These are phyloP conservation scores for Choristoneura fumiferana DNA, from an alignment of 1,140 invertebrate species.

Conservation along the genomic window DNA sequence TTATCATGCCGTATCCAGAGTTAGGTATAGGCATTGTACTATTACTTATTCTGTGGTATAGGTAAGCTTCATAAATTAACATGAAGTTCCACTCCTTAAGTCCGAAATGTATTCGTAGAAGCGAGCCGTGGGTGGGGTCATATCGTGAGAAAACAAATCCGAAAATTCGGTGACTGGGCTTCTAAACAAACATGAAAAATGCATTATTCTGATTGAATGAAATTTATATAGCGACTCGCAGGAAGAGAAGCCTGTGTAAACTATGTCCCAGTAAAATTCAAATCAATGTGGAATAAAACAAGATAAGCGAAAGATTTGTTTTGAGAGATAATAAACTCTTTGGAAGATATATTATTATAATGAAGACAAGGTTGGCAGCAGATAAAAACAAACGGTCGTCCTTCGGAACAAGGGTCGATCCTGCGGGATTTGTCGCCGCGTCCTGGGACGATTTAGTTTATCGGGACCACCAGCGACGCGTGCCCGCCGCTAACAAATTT, in stretches of 20 bases:
- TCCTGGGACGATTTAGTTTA: conserved; percentile 45
- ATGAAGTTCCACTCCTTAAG: conserved; percentile 49
- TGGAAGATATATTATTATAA: conserved; percentile 67
- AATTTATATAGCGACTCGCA: background rate
- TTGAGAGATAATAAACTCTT: conserved; percentile 48
- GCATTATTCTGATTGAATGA: conserved; percentile 17
- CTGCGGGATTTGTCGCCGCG: conserved; percentile 52
- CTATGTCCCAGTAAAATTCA: conserved; percentile 5
- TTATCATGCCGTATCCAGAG: conserved; percentile 7
- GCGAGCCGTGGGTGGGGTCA: conserved; percentile 48
- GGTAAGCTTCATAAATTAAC: conserved; percentile 34
- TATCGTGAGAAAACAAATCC: conserved; percentile 67
- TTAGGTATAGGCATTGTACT: too few species aligned
- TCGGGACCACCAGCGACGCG: conserved; percentile 69
- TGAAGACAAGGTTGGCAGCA: conserved; percentile 57
- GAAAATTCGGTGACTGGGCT: conserved; percentile 44
- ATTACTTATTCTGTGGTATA: too few species aligned
- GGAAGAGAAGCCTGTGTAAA: background rate
- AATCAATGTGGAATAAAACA: conserved; percentile 36
- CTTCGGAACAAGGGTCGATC: conserved; percentile 57
- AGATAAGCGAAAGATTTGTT: conserved; percentile 49
- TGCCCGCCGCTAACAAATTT: conserved; percentile 66
- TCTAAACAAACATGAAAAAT: conserved; percentile 34
- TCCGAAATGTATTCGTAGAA: conserved; percentile 68
- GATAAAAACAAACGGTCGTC: conserved; percentile 69